A percentile compares a stretch with the other conserved stretches of the same genome.
Evolutionary conservation across 2,113 vertebrate genomes (phyloP).

Genomic region (Petrocephalus zakoni): DNA sequence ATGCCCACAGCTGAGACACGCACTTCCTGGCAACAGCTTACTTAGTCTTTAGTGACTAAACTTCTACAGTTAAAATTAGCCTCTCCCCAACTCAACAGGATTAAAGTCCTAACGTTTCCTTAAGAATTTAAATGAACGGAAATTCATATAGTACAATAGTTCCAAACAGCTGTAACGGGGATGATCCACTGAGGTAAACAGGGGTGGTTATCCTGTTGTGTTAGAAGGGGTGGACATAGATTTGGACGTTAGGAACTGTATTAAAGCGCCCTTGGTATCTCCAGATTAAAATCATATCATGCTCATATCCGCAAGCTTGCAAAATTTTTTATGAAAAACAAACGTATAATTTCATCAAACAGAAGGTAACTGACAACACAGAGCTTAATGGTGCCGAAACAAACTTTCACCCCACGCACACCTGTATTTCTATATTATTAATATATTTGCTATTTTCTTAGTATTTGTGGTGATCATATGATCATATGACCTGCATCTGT

Average conservation of each 20-base stretch:
- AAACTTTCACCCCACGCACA: neutral
- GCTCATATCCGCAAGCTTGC: neutral
- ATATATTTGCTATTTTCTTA: neutral
- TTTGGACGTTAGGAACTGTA: too few relatives aligned
- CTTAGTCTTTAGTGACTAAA: neutral
- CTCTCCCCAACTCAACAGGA: neutral
- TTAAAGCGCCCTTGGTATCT: neutral
- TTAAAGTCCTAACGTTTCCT: neutral
- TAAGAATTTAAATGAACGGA: neutral
- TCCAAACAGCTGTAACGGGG: neutral
- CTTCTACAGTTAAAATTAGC: neutral
- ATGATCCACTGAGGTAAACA: neutral
- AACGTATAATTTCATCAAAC: neutral
- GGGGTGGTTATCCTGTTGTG: neutral
- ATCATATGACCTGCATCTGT: neutral
- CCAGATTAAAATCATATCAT: neutral
- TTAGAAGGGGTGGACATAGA: neutral
- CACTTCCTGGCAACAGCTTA: neutral
- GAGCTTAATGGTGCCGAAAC: neutral
- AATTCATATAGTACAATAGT: neutral
- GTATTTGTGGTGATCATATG: neutral
- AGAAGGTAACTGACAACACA: neutral
- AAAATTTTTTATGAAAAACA: neutral
- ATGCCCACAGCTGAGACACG: neutral
- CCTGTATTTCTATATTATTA: neutral